Base-by-base conservation (phyloP, 1,140 invertebrate species). In the Streblospio benedicti region DNA sequence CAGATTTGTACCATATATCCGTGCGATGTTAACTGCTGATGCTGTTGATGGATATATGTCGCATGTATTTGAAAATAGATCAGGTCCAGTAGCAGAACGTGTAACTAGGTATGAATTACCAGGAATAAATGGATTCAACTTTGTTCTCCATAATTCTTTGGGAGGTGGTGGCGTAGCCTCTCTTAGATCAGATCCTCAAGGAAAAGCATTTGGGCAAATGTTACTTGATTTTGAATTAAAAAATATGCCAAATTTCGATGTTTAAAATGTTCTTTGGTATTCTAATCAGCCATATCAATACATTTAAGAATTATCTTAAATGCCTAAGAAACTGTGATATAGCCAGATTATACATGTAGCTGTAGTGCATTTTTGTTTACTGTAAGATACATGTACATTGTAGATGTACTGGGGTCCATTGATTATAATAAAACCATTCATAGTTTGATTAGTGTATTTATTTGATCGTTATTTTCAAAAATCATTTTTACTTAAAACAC, bases 81-180 rank as follows among this genome's bases (percentile, higher is more conserved):
- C 47, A n/a, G 53, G 57, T 32, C 56, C 58, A 47, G 50, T 47
- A 93, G 90, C 43, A 93, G 89, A 1, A 93, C 89, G 86, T 82
- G 51, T 33, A 63, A 65, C 20, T 67, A 79, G 80, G 59, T 81
- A 75, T 72, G 72, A 77, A 55, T 67, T 79, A 18, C 76, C 76
- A 54, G 80, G 80, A n/a, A 73, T 81, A 23, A 38, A 76, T 66
- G 79, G 61, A 4, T 62, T 81, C 25, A 81, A 81, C 62, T 81
- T 81, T 70, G 65, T 81, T 4, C 60, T 81, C n/a, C 67, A 73
- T 44, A 65, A 77, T 54, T 67, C 70, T 9, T 66, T 81, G 16
- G 80, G 79, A 20, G 80, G 80, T 38, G 80, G 80, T 23, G 80
- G 80, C 16, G 73, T 81, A 25, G 77, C 80, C 4, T 81, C 79